Conservation (phyloP, 2,888 invertebrate genomes). For the Protodeltote pygarga region DNA sequence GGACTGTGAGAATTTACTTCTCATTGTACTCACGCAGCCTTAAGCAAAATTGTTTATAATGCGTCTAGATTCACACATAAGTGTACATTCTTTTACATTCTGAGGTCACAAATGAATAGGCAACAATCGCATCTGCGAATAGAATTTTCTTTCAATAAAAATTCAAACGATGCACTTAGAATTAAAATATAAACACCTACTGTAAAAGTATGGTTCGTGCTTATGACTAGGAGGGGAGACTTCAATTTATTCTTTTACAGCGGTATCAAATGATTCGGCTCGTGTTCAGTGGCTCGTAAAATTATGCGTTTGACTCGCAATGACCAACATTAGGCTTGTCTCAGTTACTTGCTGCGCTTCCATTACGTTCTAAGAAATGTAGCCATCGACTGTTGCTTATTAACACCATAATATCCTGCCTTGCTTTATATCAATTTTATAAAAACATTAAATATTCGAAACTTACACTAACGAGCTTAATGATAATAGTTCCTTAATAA, state of each 20-base stretch:
- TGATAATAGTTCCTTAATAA: slow-evolving; percentile 14
- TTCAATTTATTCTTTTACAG: slow-evolving; percentile 20
- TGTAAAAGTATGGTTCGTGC: too few species aligned
- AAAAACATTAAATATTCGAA: slow-evolving; percentile 10
- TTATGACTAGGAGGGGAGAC: not conserved
- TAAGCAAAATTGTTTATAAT: slow-evolving; percentile 36
- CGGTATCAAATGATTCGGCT: slow-evolving; percentile 43
- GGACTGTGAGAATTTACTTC: slow-evolving; percentile 73
- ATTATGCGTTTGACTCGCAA: slow-evolving; percentile 64
- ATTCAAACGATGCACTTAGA: slow-evolving; percentile 5
- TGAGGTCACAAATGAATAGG: slow-evolving; percentile 32
- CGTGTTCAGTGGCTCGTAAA: slow-evolving; percentile 67
- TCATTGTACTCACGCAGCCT: slow-evolving; percentile 59
- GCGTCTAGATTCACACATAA: slow-evolving; percentile 25
- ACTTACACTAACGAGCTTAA: slow-evolving; percentile 3
- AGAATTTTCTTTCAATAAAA: slow-evolving; percentile 8
- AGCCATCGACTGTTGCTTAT: slow-evolving; percentile 37
- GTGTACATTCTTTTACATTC: slow-evolving; percentile 18
- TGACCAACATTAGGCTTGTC: slow-evolving; percentile 47
- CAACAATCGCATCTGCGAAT: slow-evolving; percentile 15
- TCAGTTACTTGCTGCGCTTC: slow-evolving; percentile 54
- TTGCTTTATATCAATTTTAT: slow-evolving; percentile 38
- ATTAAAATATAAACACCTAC: slow-evolving; percentile 10
- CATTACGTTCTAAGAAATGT: slow-evolving; percentile 60
- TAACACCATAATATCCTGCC: slow-evolving; percentile 55